Conservation (phyloP, 2,888 invertebrate genomes). For the Eumerus sabulonum region DNA sequence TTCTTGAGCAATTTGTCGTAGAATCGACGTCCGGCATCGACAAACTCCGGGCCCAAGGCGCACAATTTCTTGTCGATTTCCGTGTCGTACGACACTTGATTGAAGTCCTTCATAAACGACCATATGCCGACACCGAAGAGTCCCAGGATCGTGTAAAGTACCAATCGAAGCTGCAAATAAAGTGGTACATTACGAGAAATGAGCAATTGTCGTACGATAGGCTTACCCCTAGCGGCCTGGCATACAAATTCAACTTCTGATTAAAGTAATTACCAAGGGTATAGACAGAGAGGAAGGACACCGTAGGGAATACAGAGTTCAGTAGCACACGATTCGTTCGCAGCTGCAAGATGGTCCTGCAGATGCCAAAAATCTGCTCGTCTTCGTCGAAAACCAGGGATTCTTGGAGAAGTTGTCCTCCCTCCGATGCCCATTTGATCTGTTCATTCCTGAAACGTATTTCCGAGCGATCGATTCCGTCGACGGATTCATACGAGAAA, state of each 20-base stretch:
- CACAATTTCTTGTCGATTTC: slow-evolving; percentile 83
- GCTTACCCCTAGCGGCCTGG: slow-evolving; percentile 79
- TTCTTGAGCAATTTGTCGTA: slow-evolving; percentile 86
- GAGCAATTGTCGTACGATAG: too few species aligned
- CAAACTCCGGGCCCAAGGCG: slow-evolving; percentile 81
- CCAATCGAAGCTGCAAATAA: slow-evolving; percentile 73
- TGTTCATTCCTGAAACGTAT: slow-evolving; percentile 83
- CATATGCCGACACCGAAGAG: slow-evolving; percentile 82
- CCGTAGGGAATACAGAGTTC: slow-evolving; percentile 81
- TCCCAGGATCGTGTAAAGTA: slow-evolving; percentile 81
- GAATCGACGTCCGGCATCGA: slow-evolving; percentile 87
- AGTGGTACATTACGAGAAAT: background rate
- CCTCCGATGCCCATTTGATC: slow-evolving; percentile 84
- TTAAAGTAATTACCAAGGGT: slow-evolving; percentile 81
- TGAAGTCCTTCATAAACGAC: slow-evolving; percentile 83
- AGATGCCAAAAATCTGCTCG: slow-evolving; percentile 89
- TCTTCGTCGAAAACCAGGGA: slow-evolving; percentile 87
- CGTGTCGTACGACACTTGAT: slow-evolving; percentile 83
- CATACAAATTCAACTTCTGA: slow-evolving; percentile 80
- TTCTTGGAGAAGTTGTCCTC: slow-evolving; percentile 82
- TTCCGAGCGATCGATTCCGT: slow-evolving; percentile 81
- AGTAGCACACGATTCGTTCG: slow-evolving; percentile 82
- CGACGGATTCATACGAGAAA: slow-evolving; percentile 82
- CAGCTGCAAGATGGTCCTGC: slow-evolving; percentile 85
- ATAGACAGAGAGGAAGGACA: slow-evolving; percentile 80